Base-by-base conservation (phyloP, 2,888 invertebrate species). In the Teleogryllus oceanicus region DNA sequence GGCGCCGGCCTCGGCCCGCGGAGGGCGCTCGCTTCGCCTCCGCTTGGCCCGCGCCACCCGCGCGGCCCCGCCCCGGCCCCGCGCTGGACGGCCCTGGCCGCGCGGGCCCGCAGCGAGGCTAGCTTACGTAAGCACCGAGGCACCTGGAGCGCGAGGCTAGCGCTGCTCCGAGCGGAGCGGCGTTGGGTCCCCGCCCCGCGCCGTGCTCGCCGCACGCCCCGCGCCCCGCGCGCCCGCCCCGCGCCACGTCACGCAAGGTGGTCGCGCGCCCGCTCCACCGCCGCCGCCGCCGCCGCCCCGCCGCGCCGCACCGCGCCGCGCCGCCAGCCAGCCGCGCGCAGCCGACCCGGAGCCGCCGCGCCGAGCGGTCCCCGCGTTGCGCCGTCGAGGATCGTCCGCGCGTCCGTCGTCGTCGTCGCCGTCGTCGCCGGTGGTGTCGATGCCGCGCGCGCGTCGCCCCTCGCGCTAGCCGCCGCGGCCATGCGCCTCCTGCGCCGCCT, bases 381-480 rank as follows among this genome's bases (percentile, higher is more conserved):
- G 86, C 85, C 82, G 85, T 78, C 20, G 78, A 74, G 78, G 8
- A 21, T 24, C 74, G 50, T 49, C 51, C 24, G 49, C 37, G 49
- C 4, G 49, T 5, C 20, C 4, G 49, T 12, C 74, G 49, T 74
- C 21, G n/a, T 3, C n/a, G 62, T n/a, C n/a, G 62, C 3, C 62
- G 62, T 12, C 62, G 62, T 62, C 62, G 62, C 16, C 8, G 4
- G 16, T 16, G 13, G 16, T 62, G 62, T 62, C n/a, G 62, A 62
- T 13, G 13, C 16, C 82, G 84, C 85, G 83, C 86, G 82, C 85
- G 86, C 78, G 83, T 86, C 91, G 91, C 91, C 37, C 37, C 37
- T 37, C 37, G 37, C 37, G 37, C 37, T 37, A 37, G 37, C 37
- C 37, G 83, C 86, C 84, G 37, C 62, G 16, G 62, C 62, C 16